Conservation (phyloP, 2,888 invertebrate species). For the Hypolimnas misippus region DNA sequence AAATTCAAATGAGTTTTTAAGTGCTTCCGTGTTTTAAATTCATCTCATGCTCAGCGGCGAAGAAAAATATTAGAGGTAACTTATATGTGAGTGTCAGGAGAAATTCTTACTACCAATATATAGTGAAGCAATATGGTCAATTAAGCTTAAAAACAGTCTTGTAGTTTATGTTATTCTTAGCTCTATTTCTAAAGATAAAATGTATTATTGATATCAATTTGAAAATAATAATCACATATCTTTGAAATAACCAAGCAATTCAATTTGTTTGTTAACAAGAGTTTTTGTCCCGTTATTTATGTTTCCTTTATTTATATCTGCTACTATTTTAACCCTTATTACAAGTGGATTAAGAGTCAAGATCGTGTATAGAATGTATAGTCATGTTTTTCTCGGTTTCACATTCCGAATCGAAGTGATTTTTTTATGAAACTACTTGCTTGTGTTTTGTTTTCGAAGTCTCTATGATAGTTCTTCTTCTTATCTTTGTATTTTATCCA, state of each 20-base stretch:
- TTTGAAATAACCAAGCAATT: slow-evolving; percentile 6
- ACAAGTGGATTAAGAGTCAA: not conserved
- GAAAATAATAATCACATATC: not conserved
- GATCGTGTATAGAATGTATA: not conserved
- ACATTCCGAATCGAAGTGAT: slow-evolving; percentile 12
- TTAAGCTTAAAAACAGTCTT: no score
- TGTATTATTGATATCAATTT: not conserved
- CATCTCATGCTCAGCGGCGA: no score
- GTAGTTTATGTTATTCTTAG: no score
- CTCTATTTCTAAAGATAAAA: no score
- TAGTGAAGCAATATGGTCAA: no score
- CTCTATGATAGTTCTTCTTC: slow-evolving; percentile 22
- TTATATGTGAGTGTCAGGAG: no score
- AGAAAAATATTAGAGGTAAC: no score
- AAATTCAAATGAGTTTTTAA: no score
- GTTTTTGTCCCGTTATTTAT: slow-evolving; percentile 5
- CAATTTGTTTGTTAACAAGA: slow-evolving; percentile 10
- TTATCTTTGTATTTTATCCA: slow-evolving; percentile 23
- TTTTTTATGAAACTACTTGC: slow-evolving; percentile 27
- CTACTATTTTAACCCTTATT: not conserved
- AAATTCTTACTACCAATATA: no score
- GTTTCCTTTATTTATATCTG: slow-evolving; percentile 1
- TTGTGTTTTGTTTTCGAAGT: slow-evolving; percentile 28
- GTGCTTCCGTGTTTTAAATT: no score
- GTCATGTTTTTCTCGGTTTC: slow-evolving; percentile 12